Conservation (phyloP, 1,140 invertebrate genomes). For the Drosophila azteca region DNA sequence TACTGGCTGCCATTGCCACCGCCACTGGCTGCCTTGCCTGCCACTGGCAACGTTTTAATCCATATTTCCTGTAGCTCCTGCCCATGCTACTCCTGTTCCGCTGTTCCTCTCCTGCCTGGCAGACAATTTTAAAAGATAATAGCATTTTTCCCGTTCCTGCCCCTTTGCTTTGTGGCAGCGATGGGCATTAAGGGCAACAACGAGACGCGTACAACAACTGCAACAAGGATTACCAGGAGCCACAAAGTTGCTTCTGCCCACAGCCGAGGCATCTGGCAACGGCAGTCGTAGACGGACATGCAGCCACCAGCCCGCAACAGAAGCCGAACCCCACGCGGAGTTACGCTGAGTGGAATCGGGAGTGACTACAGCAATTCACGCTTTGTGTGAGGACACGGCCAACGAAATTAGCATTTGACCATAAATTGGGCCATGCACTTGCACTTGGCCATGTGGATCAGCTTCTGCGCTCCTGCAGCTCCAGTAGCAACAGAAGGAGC, state of each 20-base stretch:
- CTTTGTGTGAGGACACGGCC: slow-evolving; percentile 59
- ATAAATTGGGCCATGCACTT: slow-evolving; percentile 68
- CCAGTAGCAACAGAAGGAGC: neutral
- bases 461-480: slow-evolving; percentile 1
- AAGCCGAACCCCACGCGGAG: slow-evolving; percentile 16
- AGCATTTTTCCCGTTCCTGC: slow-evolving; percentile 49
- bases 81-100: slow-evolving; percentile 18
- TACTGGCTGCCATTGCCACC: neutral
- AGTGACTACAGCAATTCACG: slow-evolving; percentile 60
- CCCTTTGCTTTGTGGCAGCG: slow-evolving; percentile 15
- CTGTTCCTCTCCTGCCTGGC: slow-evolving; percentile 50
- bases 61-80: slow-evolving; percentile 61
- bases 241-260: slow-evolving; percentile 45
- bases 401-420: slow-evolving; percentile 68
- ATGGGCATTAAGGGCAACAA: slow-evolving; percentile 56
- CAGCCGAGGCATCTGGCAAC: slow-evolving; percentile 44
- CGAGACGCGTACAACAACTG: slow-evolving; percentile 55
- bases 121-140: slow-evolving; percentile 81
- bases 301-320: slow-evolving; percentile 46
- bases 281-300: slow-evolving; percentile 37
- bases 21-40: slow-evolving; percentile 1
- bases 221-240: slow-evolving; percentile 69
- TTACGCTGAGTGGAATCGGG: slow-evolving; percentile 26
- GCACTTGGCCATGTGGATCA: slow-evolving; percentile 41
- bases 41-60: slow-evolving; percentile 76